phyloP scores from a whole-genome alignment of 2,113 vertebrate genomes.

The Drymodes brunneopygia region DNA sequence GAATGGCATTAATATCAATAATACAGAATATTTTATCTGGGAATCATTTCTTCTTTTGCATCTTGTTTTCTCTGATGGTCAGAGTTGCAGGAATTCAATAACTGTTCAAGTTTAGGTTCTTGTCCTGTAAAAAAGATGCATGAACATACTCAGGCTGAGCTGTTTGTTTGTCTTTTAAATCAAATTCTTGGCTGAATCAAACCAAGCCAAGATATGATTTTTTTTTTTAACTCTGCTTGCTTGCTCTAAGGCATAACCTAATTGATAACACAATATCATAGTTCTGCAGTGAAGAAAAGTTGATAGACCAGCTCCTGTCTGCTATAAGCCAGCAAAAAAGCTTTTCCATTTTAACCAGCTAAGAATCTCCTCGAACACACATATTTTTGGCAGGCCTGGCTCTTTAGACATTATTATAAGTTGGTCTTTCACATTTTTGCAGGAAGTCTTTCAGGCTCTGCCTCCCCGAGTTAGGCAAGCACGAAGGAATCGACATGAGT shows the following conservation, averaged over 20 bases:
- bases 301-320: neutral
- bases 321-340: neutral
- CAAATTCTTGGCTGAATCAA: neutral
- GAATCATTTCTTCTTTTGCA: neutral
- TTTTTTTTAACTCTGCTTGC: neutral
- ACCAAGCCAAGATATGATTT: neutral
- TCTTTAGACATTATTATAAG: constrained; percentile 24
- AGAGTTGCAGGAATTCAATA: neutral
- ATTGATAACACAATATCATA: constrained; percentile 2
- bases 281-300: neutral
- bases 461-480: neutral
- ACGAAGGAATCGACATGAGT: neutral
- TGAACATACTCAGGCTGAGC: neutral
- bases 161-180: neutral
- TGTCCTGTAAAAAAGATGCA: neutral
- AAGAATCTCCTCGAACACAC: neutral
- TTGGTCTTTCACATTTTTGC: constrained; percentile 13
- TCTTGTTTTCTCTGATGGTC: neutral
- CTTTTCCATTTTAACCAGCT: neutral
- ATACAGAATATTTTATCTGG: neutral
- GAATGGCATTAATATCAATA: neutral
- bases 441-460: constrained; percentile 26
- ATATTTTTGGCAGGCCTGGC: constrained; percentile 32
- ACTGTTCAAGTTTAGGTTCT: neutral
- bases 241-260: constrained; percentile 18